Conservation (phyloP, 2,113 vertebrate species). For the Hyperopisus bebe region DNA sequence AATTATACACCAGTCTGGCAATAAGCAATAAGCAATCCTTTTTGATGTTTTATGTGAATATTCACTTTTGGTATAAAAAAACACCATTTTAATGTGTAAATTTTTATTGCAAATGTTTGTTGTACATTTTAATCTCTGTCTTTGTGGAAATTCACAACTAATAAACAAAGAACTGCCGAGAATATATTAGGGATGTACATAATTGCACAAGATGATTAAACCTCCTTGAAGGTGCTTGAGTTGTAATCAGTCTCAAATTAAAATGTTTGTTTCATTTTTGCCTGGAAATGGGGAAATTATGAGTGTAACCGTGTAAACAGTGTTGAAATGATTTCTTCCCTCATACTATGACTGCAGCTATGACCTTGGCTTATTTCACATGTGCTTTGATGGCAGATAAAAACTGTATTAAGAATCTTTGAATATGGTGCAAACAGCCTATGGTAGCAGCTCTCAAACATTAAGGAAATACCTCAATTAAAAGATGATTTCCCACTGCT, state of each 20-base stretch:
- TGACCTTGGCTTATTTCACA: constrained; percentile 52
- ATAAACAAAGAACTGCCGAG: constrained; percentile 38
- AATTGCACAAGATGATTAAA: constrained; percentile 53
- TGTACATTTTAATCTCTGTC: constrained; percentile 50
- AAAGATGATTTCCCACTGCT: constrained; percentile 33
- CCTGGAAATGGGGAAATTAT: constrained; percentile 43
- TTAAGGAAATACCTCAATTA: constrained; percentile 59
- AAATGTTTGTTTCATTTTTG: constrained; percentile 46
- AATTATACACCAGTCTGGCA: constrained; percentile 34
- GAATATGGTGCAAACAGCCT: constrained; percentile 43
- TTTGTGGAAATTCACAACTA: constrained; percentile 42
- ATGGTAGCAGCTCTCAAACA: constrained; percentile 40
- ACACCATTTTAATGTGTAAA: constrained; percentile 18
- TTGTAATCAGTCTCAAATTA: constrained; percentile 55
- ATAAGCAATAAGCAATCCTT: constrained; percentile 32
- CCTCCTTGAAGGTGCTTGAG: constrained; percentile 60
- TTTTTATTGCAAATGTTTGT: constrained; percentile 24
- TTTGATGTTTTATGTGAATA: constrained; percentile 27
- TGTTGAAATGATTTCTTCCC: constrained; percentile 37
- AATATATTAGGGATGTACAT: constrained; percentile 53
- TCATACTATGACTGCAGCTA: constrained; percentile 24
- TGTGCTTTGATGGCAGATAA: constrained; percentile 47
- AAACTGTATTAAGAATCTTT: constrained; percentile 55
- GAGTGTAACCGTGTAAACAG: constrained; percentile 58
- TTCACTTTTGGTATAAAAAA: constrained; percentile 31